Conservation (phyloP, 2,797 vertebrate genomes). For the Cryptoblepharus egeriae region DNA sequence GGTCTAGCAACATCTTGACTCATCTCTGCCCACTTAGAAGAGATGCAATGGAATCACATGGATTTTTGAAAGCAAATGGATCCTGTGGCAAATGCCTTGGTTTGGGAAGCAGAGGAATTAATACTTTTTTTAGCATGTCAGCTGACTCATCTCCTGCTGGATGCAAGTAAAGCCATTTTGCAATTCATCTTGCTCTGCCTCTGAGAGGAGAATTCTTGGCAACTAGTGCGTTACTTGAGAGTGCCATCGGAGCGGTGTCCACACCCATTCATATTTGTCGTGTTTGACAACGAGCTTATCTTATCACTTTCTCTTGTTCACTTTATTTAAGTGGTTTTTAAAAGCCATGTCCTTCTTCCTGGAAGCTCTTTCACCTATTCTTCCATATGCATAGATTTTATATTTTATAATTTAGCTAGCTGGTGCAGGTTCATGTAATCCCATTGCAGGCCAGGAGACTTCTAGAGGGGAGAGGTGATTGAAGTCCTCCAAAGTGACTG, state of each 20-base stretch:
- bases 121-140: slow-evolving; percentile 28
- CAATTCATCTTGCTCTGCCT: slow-evolving; percentile 4
- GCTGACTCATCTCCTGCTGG: slow-evolving; percentile 50
- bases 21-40: slow-evolving; percentile 55
- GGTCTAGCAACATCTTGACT: slow-evolving; percentile 64
- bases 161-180: slow-evolving; percentile 5
- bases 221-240: not conserved
- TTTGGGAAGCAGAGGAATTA: slow-evolving; percentile 45
- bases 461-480: too few species aligned
- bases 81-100: slow-evolving; percentile 24
- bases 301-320: not conserved
- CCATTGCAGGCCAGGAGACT: too few species aligned
- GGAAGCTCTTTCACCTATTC: not conserved
- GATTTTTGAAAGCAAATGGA: slow-evolving; percentile 39
- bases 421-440: too few species aligned
- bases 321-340: not conserved
- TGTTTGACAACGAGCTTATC: not conserved
- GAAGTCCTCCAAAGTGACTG: too few species aligned
- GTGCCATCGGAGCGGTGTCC: not conserved
- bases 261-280: not conserved
- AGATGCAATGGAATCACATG: slow-evolving; percentile 43
- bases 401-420: too few species aligned
- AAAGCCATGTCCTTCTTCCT: not conserved
- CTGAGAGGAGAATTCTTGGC: not conserved
- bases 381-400: not conserved